Conservation (phyloP, 2,113 vertebrate genomes). For the Chionodraco myersi region DNA sequence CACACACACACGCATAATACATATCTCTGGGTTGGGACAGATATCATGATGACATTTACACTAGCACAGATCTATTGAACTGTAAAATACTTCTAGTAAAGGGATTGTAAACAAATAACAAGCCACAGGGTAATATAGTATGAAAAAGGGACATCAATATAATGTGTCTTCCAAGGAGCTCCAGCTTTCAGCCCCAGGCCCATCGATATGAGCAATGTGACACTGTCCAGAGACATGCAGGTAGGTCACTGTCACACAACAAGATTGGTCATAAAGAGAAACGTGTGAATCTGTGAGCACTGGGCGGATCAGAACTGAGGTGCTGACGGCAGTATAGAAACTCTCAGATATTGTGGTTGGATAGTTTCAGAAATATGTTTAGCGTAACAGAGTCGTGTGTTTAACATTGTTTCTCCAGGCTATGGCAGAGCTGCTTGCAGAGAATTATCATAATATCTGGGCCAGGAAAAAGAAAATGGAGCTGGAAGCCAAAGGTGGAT, state of each 20-base stretch:
- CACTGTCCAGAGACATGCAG: constrained; percentile 92
- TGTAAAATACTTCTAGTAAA: not conserved
- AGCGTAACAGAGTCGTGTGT: not conserved
- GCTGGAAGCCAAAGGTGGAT: constrained; percentile 94
- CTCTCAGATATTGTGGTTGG: not conserved
- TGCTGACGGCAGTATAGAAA: not conserved
- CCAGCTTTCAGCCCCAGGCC: constrained; percentile 92
- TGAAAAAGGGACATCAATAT: not conserved
- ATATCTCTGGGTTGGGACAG: not conserved
- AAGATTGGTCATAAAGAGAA: not conserved
- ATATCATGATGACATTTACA: not conserved
- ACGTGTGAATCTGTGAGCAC: too few species aligned
- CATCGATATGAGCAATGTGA: constrained; percentile 97
- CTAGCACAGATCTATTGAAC: not conserved
- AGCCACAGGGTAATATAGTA: not conserved
- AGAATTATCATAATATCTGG: constrained; percentile 98
- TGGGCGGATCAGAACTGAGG: not conserved
- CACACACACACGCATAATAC: not conserved
- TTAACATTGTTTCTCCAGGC: constrained; percentile 80
- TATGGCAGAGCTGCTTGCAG: constrained; percentile 97
- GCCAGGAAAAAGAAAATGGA: constrained; percentile 96
- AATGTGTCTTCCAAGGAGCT: constrained; percentile 67
- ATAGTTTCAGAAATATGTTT: not conserved
- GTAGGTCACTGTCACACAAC: constrained; percentile 78
- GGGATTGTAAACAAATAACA: not conserved